A percentile compares a stretch with the other conserved stretches of the same genome.
These are phyloP conservation scores for Temnothorax curvispinosus DNA, from an alignment of 1,140 invertebrate species.

Conservation along the genomic window DNA sequence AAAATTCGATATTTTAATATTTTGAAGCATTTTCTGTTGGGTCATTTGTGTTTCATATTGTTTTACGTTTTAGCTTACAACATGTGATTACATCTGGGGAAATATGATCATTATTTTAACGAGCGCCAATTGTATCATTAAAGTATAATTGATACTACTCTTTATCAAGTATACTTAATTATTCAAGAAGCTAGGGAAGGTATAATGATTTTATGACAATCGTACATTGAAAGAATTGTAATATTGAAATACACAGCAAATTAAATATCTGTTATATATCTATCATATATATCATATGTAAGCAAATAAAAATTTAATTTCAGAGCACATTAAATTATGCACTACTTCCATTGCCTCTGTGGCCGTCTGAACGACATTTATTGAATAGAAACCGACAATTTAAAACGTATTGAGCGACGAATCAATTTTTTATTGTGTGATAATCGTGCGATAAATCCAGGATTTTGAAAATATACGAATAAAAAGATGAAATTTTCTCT, in stretches of 20 bases:
- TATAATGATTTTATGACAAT: conserved; percentile 17
- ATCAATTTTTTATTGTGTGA: conserved; percentile 28
- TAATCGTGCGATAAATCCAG: conserved; percentile 1
- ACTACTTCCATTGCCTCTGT: not conserved
- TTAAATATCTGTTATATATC: conserved; percentile 29
- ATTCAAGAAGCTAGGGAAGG: not conserved
- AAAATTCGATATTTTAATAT: not conserved
- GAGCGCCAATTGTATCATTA: conserved; percentile 4
- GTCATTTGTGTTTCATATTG: not conserved
- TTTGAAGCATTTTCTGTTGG: not conserved
- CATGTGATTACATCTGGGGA: not conserved
- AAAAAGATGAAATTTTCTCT: not conserved
- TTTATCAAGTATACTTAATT: conserved; percentile 8
- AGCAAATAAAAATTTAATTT: conserved; percentile 47
- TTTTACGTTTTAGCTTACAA: not conserved
- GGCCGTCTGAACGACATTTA: not conserved
- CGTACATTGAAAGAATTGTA: not conserved
- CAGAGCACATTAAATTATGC: conserved; percentile 25
- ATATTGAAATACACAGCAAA: conserved; percentile 13
- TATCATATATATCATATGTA: not conserved
- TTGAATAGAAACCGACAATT: conserved; percentile 26
- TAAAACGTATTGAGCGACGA: not conserved
- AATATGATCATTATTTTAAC: conserved; percentile 17
- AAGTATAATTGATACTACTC: conserved; percentile 21
- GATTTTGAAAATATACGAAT: not conserved